Evolutionary conservation across 2,113 vertebrate species (phyloP).

Genomic region (Oreochromis aureus): DNA sequence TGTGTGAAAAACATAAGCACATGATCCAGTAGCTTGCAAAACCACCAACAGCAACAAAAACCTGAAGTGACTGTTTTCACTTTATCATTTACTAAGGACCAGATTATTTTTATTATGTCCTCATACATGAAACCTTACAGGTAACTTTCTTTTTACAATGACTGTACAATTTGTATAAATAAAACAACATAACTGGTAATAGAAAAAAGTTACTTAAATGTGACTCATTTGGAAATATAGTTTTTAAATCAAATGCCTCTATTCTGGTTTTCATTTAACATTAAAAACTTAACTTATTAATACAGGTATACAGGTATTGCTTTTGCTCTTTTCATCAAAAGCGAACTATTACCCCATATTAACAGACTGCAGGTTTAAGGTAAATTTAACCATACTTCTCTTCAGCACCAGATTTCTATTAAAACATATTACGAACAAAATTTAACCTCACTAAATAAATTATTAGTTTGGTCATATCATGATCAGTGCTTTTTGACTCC

Average conservation of each 20-base stretch:
- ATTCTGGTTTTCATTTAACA: neutral
- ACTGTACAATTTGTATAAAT: neutral
- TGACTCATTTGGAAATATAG: neutral
- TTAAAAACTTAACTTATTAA: no score
- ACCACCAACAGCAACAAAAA: neutral
- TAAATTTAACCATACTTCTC: neutral
- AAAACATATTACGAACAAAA: neutral
- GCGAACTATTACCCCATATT: neutral
- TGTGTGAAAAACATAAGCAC: rapidly evolving
- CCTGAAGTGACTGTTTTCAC: neutral
- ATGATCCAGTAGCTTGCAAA: neutral
- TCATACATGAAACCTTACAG: neutral
- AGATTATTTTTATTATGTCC: neutral
- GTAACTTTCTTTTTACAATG: neutral
- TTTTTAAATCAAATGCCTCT: neutral
- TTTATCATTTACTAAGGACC: neutral
- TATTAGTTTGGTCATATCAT: neutral
- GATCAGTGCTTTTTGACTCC: neutral
- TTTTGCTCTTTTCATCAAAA: neutral
- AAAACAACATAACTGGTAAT: neutral
- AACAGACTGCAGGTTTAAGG: neutral
- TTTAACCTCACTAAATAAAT: neutral
- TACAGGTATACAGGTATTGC: neutral
- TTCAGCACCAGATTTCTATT: neutral
- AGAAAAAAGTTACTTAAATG: neutral